Evolutionary conservation across 2,113 vertebrate genomes (phyloP).

Genomic region (Anguilla japonica): DNA sequence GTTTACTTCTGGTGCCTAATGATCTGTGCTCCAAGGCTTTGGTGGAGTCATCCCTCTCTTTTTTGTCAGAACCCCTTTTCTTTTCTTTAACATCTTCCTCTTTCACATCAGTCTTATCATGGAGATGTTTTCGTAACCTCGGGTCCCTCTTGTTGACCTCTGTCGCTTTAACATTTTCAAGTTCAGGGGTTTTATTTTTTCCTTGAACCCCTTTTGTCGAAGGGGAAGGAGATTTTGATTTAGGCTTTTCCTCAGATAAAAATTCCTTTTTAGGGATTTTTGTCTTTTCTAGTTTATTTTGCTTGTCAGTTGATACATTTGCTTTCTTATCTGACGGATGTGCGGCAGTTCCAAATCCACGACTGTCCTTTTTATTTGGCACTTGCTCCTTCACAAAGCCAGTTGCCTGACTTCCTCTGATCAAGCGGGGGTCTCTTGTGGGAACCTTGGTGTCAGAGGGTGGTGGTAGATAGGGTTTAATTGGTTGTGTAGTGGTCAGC

Average conservation of each 20-base stretch:
- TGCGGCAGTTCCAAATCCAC: constrained; percentile 34
- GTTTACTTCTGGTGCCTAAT: constrained; percentile 74
- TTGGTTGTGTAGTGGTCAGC: constrained; percentile 60
- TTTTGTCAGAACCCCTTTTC: constrained; percentile 80
- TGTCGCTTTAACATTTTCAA: constrained; percentile 65
- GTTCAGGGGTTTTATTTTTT: constrained; percentile 74
- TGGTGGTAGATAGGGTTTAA: constrained; percentile 76
- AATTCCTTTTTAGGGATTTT: constrained; percentile 75
- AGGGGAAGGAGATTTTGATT: constrained; percentile 83
- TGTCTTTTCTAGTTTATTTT: constrained; percentile 73
- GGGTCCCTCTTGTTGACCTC: constrained; percentile 87
- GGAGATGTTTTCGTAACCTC: constrained; percentile 81
- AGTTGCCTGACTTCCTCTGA: constrained; percentile 67
- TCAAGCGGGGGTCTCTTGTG: constrained; percentile 89
- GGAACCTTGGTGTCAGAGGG: constrained; percentile 78
- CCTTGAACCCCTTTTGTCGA: constrained; percentile 71
- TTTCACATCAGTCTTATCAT: constrained; percentile 78
- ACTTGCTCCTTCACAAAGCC: constrained; percentile 78
- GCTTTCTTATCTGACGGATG: constrained; percentile 69
- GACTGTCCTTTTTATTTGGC: constrained; percentile 74
- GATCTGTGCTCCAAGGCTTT: constrained; percentile 73
- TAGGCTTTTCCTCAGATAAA: constrained; percentile 71
- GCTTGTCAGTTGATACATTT: constrained; percentile 67
- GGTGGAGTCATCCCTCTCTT: constrained; percentile 78
- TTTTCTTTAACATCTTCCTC: constrained; percentile 83